Evolutionary conservation across 92 coral and sea anemone species (phyloP), one percentile per base, ranked within the genome.

Genomic region (Porites cylindrica): DNA sequence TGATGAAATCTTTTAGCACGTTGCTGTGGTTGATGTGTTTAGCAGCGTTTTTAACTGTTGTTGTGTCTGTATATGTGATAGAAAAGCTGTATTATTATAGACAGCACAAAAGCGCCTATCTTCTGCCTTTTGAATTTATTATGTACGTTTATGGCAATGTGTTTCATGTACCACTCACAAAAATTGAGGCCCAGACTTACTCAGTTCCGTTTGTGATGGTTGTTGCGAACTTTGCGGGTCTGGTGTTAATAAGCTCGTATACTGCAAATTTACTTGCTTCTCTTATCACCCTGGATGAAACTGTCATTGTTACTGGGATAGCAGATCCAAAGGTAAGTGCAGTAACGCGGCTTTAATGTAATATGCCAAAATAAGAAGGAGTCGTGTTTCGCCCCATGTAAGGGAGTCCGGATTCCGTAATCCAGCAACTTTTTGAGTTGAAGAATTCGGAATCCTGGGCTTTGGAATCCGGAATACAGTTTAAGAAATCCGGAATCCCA

Each of bases 211-310:
- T 87, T 77, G 87, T 96, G 13, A 92, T 95, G 94, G 96, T 94
- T 65, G 86, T 91, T 9, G 94, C 92, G 4, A 94, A 96, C 70
- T 95, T 91, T 81, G 96, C 95, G 11, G 96, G 92, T 6, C 70
- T 96, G n/a, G 96, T 95, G 10, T 71, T 96, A 19, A 75, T 94
- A 10, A 95, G 99, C 64, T 93, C 98, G 18, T 96, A 96, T 84
- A 96, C 99, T 5, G 99, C 99, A 16, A 96, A 96, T 76, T 76
- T 96, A 59, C 90, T 96, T 7, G 98, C 96, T 4, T 95, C 98
- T 19, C 94, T 95, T 12, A 94, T 96, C 50, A 90, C 92, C 38
- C 91, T 95, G 32, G 99, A 95, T 14, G 92, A 91, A 6, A 84
- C 82, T 13, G 71, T 83, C 3, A 85, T 95, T 26, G 95, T 96